A percentile compares a stretch with the other conserved stretches of the same genome.
These are phyloP conservation scores for Rhizomys pruinosus DNA, from an alignment of 2,113 vertebrate species.

Conservation along the genomic window DNA sequence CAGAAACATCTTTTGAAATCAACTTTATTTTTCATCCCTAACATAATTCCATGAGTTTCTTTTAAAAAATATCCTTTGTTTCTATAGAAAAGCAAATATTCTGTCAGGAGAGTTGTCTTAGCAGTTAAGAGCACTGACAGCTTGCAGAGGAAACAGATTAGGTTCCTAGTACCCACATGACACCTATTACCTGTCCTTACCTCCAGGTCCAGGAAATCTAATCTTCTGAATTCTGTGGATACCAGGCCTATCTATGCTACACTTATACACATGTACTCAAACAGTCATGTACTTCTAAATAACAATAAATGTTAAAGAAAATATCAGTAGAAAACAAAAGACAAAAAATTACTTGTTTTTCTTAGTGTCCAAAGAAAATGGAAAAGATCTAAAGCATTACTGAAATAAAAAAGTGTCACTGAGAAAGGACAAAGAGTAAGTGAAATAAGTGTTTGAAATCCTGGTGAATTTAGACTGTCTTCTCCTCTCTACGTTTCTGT, in stretches of 20 bases:
- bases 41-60: conserved; percentile 61
- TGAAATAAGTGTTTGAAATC: background rate
- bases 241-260: background rate
- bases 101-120: too few species aligned
- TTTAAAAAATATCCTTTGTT: conserved; percentile 31
- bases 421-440: background rate
- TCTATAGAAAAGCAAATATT: conserved; percentile 72
- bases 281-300: conserved; percentile 72
- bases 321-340: conserved; percentile 59
- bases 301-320: conserved; percentile 72
- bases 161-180: too few species aligned
- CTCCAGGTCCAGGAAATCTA: too few species aligned
- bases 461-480: background rate
- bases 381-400: background rate
- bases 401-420: background rate
- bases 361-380: conserved; percentile 40
- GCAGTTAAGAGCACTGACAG: background rate
- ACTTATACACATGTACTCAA: background rate
- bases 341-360: conserved; percentile 41
- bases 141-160: background rate
- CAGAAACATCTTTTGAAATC: conserved; percentile 37
- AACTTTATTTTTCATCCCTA: conserved; percentile 52
- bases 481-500: background rate
- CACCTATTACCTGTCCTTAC: background rate
- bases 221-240: too few species aligned